Conservation (phyloP, 30 jellyfish, hydroid and myxozoan genomes). For the Nemopilema nomurai region DNA sequence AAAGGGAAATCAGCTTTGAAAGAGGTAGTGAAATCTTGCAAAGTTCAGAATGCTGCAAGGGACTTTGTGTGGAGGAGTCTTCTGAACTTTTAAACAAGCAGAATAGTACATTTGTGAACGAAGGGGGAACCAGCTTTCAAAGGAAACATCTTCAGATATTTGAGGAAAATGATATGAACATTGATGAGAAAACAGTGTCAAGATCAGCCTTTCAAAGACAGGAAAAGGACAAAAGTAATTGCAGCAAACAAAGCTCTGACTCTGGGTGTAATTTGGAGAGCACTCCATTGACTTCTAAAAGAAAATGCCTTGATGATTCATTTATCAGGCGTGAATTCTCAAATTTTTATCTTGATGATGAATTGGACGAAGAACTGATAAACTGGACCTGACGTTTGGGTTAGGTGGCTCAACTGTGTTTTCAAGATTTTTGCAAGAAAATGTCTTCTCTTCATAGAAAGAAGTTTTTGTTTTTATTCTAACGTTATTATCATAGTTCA, state of each 20-base stretch:
- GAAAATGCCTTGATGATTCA: not conserved
- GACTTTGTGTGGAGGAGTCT: no score
- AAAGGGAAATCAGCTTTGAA: no score
- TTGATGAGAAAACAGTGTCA: not conserved
- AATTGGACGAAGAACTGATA: constrained; percentile 29
- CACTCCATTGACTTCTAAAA: not conserved
- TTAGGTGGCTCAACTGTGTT: not conserved
- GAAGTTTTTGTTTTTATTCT: not conserved
- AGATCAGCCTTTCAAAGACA: not conserved
- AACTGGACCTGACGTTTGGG: not conserved
- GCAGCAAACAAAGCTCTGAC: not conserved
- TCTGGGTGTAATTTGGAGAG: not conserved
- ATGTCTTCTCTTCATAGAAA: not conserved
- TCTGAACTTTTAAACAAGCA: no score
- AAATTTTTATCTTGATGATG: constrained; percentile 26
- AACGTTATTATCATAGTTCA: not conserved
- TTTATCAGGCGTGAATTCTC: constrained; percentile 39
- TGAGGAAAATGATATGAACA: not conserved
- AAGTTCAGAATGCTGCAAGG: no score
- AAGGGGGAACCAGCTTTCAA: no score
- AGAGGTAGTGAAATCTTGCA: no score
- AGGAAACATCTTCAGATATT: not conserved
- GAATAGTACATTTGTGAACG: no score
- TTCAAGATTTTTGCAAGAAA: not conserved
- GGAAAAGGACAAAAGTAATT: not conserved